phyloP scores from a whole-genome alignment of 2,888 invertebrate genomes.

The Glomeris marginata region DNA sequence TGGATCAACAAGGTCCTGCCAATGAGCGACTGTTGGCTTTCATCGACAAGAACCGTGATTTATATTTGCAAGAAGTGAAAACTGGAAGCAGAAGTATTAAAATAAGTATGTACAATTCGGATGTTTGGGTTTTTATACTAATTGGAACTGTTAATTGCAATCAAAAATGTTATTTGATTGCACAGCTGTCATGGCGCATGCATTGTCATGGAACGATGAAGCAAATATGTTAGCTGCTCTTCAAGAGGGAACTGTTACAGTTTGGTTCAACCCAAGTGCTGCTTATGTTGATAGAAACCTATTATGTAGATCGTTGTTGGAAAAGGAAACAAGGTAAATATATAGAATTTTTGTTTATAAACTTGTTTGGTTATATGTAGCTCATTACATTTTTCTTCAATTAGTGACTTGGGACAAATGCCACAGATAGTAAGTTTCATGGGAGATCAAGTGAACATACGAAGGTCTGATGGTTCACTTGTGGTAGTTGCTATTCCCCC shows the following conservation, averaged over 20 bases:
- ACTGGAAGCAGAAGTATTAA: conserved; percentile 6
- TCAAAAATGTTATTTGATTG: conserved; percentile 13
- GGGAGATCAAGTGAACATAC: conserved; percentile 66
- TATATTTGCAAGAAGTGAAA: conserved; percentile 55
- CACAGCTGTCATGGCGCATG: conserved; percentile 47
- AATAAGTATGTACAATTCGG: conserved; percentile 12
- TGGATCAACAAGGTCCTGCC: conserved; percentile 68
- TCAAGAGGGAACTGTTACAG: conserved; percentile 57
- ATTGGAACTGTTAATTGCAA: not conserved
- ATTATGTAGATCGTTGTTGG: conserved; percentile 41
- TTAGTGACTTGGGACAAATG: conserved; percentile 72
- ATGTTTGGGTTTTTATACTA: conserved; percentile 9
- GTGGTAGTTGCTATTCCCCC: conserved; percentile 56
- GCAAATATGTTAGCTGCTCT: conserved; percentile 64
- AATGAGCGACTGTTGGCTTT: conserved; percentile 70
- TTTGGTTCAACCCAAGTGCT: conserved; percentile 67
- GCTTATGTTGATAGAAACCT: conserved; percentile 55
- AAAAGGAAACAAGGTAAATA: conserved; percentile 31
- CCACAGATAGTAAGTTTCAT: conserved; percentile 66
- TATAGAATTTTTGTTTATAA: not conserved
- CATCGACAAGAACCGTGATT: conserved; percentile 74
- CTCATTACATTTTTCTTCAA: not conserved
- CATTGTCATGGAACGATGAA: conserved; percentile 53
- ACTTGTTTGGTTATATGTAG: not conserved
- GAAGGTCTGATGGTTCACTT: conserved; percentile 77